Evolutionary conservation across 2,888 invertebrate genomes (phyloP), one percentile per base, ranked within the genome.

Genomic region (Drosophila putrida): DNA sequence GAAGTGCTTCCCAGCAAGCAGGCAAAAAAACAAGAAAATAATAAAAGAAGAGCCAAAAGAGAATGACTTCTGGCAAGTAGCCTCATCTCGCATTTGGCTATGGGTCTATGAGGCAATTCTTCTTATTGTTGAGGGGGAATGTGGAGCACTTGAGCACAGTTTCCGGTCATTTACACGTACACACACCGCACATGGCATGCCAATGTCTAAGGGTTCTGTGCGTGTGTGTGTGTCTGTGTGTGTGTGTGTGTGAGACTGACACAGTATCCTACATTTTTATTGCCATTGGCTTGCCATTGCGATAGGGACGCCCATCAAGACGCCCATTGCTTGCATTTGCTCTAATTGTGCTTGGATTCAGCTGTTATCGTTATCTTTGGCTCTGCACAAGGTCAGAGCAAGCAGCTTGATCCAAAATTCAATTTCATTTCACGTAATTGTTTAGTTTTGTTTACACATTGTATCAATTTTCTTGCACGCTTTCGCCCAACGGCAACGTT

Each of bases 131-230:
- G n/a, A 15, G 50, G 53, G 39, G 47, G 54, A 39, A 64, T 64
- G 59, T 58, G 78, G 61, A 72, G 86, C 83, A 88, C 85, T 85
- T 85, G 85, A 85, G 83, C 85, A 83, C 83, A 89, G 89, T 86
- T 89, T 90, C 90, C 91, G 90, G 90, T 89, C 91, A 90, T 90
- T 90, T 90, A 89, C 82, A 89, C 80, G 82, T 83, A 78, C 88
- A 81, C 69, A 78, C 33, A 54, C 69, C 81, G 78, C 65, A 68
- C 63, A 70, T 67, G 66, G 78, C 67, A 71, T 75, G 67, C 59
- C 59, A 73, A 78, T 74, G 51, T 61, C 44, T 43, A 13, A 51
- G 36, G 49, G 33, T 49, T 25, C 51, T 50, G 9, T 41, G 43
- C 46, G 41, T 58, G 65, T 53, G 57, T 57, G 38, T 35, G 20